phyloP scores from a whole-genome alignment of 1,140 invertebrate genomes.

The Platyura marginata region DNA sequence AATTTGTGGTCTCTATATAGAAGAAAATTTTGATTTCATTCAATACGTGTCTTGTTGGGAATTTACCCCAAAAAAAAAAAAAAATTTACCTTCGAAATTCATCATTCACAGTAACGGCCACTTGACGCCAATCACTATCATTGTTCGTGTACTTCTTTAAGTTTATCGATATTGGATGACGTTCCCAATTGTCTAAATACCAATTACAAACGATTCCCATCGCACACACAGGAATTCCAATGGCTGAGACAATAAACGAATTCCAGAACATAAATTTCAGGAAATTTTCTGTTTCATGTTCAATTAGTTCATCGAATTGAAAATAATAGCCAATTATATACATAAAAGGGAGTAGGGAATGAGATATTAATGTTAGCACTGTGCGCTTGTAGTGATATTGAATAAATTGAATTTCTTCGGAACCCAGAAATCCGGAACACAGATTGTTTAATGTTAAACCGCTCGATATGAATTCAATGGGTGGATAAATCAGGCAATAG shows the following conservation, averaged over 20 bases:
- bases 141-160: conserved; percentile 41
- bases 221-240: conserved; percentile 23
- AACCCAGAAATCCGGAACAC: conserved; percentile 41
- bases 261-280: conserved; percentile 22
- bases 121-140: conserved; percentile 33
- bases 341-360: conserved; percentile 47
- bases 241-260: conserved; percentile 16
- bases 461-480: conserved; percentile 50
- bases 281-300: conserved; percentile 9
- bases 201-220: conserved; percentile 35
- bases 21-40: conserved; percentile 7
- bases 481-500: conserved; percentile 52
- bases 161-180: conserved; percentile 55
- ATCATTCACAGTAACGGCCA: conserved; percentile 53
- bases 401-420: conserved; percentile 47
- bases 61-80: conserved; percentile 1
- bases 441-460: conserved; percentile 51
- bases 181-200: conserved; percentile 43
- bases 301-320: conserved; percentile 27
- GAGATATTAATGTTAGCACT: conserved; percentile 40
- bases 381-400: conserved; percentile 52
- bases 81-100: conserved; percentile 37
- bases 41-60: conserved; percentile 2
- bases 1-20: conserved; percentile 54
- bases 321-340: conserved; percentile 36